Percentiles rank a stretch among this genome's conserved stretches.
Evolutionary conservation across 1,140 invertebrate genomes (phyloP).

Genomic region (Rhyacophila brunnea): DNA sequence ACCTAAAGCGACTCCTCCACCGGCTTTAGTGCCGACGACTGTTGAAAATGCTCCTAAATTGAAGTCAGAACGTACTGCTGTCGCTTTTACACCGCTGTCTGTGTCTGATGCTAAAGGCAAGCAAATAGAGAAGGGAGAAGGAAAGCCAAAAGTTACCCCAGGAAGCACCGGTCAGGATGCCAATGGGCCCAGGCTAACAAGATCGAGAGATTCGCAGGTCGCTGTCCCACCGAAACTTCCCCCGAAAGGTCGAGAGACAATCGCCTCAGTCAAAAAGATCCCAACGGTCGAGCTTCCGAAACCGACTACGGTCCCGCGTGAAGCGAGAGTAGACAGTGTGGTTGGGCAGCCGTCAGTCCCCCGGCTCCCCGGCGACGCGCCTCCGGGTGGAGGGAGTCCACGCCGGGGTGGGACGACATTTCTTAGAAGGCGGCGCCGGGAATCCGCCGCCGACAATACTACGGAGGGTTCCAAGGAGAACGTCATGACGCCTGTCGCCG

Average conservation of each 20-base stretch:
- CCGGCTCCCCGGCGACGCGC: not conserved
- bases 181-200: conserved; percentile 20
- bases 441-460: conserved; percentile 11
- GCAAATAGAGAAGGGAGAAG: conserved; percentile 13
- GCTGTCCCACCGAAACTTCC: too few relatives aligned
- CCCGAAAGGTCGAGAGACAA: too few relatives aligned
- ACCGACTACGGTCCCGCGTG: not conserved
- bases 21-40: too few relatives aligned
- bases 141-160: conserved; percentile 14
- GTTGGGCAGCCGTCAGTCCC: not conserved
- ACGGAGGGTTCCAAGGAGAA: conserved; percentile 33
- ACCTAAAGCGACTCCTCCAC: conserved; percentile 7
- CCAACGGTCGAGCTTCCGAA: not conserved
- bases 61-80: too few relatives aligned
- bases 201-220: conserved; percentile 26
- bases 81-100: not conserved
- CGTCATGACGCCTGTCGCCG: conserved; percentile 9
- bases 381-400: not conserved
- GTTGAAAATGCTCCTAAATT: too few relatives aligned
- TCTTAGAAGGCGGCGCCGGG: conserved; percentile 12
- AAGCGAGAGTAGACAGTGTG: not conserved
- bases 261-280: not conserved
- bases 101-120: conserved; percentile 10
- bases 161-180: not conserved
- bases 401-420: conserved; percentile 11